Evolutionary conservation across 2,797 vertebrate genomes (phyloP).

Genomic region (Euphonia xanthogaster): DNA sequence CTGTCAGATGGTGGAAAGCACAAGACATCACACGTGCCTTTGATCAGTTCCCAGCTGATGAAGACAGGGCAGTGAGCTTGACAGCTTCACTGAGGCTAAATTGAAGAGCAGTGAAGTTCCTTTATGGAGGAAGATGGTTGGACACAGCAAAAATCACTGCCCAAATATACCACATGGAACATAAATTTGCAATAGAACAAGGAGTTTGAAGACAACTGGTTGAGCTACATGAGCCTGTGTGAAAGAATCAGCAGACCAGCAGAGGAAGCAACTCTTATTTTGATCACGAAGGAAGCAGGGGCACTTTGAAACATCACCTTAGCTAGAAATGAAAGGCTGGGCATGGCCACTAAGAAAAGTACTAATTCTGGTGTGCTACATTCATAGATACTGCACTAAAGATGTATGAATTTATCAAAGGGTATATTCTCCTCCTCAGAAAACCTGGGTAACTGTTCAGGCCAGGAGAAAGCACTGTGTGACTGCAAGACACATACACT

Average conservation of each 20-base stretch:
- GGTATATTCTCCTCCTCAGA: not conserved
- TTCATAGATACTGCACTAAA: not conserved
- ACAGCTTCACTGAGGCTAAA: not conserved
- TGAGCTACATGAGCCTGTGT: not conserved
- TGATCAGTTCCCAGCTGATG: not conserved
- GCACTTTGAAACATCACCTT: not conserved
- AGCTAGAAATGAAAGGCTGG: not conserved
- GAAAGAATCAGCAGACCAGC: not conserved
- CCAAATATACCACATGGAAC: not conserved
- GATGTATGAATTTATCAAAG: not conserved
- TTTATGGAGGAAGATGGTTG: not conserved
- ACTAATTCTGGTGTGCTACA: not conserved
- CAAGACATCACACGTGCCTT: fast-evolving
- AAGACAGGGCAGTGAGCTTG: not conserved
- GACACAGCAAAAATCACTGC: not conserved
- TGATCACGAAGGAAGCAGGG: not conserved
- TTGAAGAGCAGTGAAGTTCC: not conserved
- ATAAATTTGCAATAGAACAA: not conserved
- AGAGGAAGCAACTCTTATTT: not conserved
- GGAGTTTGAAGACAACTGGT: not conserved
- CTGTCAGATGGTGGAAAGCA: not conserved
- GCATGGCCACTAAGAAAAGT: not conserved
- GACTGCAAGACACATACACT: fast-evolving
- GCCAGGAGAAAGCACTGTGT: not conserved
- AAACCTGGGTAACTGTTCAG: not conserved